phyloP scores from a whole-genome alignment of 2,888 invertebrate genomes.

The Epinotia nisella region DNA sequence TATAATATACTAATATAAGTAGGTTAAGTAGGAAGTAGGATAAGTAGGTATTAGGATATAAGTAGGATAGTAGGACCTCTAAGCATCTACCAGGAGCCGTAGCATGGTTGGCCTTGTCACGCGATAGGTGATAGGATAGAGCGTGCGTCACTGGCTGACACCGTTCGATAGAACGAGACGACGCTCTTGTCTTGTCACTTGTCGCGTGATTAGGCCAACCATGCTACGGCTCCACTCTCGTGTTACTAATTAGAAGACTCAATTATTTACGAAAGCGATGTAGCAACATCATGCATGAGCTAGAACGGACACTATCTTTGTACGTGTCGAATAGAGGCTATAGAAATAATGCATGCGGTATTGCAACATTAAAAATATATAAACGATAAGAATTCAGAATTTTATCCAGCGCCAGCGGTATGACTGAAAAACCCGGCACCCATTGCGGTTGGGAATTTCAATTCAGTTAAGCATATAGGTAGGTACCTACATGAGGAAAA shows the following conservation, averaged over 20 bases:
- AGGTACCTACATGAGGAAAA: conserved; percentile 3
- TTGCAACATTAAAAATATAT: not conserved
- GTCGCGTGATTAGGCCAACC: too few relatives aligned
- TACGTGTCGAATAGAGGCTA: not conserved
- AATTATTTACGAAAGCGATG: not conserved
- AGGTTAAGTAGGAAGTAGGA: too few relatives aligned
- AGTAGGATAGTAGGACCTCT: too few relatives aligned
- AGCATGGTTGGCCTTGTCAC: too few relatives aligned
- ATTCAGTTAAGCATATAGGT: not conserved
- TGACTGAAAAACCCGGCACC: conserved; percentile 25
- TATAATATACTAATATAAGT: too few relatives aligned
- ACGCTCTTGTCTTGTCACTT: too few relatives aligned
- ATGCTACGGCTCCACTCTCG: too few relatives aligned
- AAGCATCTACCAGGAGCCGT: too few relatives aligned
- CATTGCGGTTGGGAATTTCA: conserved; percentile 12
- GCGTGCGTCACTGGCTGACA: too few relatives aligned
- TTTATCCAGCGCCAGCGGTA: not conserved
- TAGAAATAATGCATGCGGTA: not conserved
- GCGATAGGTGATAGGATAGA: too few relatives aligned
- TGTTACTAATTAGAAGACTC: not conserved
- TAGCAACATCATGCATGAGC: not conserved
- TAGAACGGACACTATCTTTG: not conserved
- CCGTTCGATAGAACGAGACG: too few relatives aligned
- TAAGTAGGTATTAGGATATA: too few relatives aligned
- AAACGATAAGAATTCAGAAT: not conserved